Conservation (phyloP, 1,140 invertebrate species). For the Pseudomyrmex sp. region DNA sequence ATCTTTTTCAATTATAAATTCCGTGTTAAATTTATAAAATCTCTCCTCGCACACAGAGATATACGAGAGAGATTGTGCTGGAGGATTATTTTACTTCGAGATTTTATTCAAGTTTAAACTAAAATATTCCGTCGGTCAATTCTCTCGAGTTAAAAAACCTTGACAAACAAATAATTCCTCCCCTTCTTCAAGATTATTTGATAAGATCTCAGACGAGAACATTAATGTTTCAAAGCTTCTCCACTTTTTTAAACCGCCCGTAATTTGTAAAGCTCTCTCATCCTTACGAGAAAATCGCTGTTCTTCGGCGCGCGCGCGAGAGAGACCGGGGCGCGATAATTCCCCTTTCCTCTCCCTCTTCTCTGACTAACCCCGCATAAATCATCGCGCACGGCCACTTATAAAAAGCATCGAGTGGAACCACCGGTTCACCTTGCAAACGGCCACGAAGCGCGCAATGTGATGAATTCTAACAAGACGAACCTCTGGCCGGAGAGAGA, state of each 20-base stretch:
- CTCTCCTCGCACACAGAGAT: no score
- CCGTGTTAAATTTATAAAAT: background rate
- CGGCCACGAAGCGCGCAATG: conserved; percentile 46
- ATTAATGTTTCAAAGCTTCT: conserved; percentile 14
- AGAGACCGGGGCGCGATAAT: conserved; percentile 37
- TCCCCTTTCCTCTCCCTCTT: background rate
- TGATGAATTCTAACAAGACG: conserved; percentile 59
- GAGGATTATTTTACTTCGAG: background rate
- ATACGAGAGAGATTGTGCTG: no score
- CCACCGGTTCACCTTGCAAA: conserved; percentile 59
- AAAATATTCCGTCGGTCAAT: background rate
- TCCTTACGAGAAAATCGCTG: conserved; percentile 19
- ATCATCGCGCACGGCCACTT: conserved; percentile 43
- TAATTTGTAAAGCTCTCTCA: conserved; percentile 6
- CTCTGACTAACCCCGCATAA: conserved; percentile 45
- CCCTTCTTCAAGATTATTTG: no score
- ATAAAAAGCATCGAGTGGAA: conserved; percentile 53
- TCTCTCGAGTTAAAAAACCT: background rate
- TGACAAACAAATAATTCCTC: background rate
- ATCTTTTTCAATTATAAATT: background rate
- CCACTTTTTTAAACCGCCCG: conserved; percentile 24
- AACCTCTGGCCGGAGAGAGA: background rate
- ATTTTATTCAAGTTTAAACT: background rate
- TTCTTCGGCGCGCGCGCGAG: background rate
- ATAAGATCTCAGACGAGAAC: background rate